A percentile compares a stretch with the other conserved stretches of the same genome.
Conservation (phyloP, 2,888 invertebrate genomes). For the Andrena bucephala region DNA sequence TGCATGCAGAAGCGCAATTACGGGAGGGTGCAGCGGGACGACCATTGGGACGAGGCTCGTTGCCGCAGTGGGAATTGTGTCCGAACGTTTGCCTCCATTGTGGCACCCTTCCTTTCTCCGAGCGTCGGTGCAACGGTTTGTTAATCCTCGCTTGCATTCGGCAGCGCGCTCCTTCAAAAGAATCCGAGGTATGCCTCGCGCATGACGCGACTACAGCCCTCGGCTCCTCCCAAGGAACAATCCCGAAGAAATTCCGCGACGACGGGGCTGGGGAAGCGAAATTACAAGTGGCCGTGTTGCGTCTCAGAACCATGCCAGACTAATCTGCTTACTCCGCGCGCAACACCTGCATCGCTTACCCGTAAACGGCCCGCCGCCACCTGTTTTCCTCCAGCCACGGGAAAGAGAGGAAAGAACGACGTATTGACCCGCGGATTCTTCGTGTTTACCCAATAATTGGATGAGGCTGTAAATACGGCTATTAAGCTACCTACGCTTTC, state of each 20-base stretch:
- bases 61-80: slow-evolving; percentile 51
- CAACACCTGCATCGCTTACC: slow-evolving; percentile 67
- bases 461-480: slow-evolving; percentile 81
- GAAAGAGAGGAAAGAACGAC: slow-evolving; percentile 25
- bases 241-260: neutral
- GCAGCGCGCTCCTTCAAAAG: slow-evolving; percentile 35
- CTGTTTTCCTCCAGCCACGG: neutral
- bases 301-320: slow-evolving; percentile 19
- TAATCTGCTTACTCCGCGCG: slow-evolving; percentile 54
- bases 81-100: slow-evolving; percentile 60
- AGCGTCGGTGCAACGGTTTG: slow-evolving; percentile 40
- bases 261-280: neutral
- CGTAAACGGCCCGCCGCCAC: slow-evolving; percentile 50
- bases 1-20: slow-evolving; percentile 74
- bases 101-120: slow-evolving; percentile 51
- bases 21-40: slow-evolving; percentile 64
- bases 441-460: slow-evolving; percentile 82
- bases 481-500: slow-evolving; percentile 78
- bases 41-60: slow-evolving; percentile 52
- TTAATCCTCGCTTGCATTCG: slow-evolving; percentile 43
- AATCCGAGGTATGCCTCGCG: neutral
- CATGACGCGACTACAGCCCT: neutral
- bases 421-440: slow-evolving; percentile 68
- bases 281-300: slow-evolving; percentile 42
- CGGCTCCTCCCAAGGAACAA: neutral